These are phyloP conservation scores for Zaprionus taronus DNA, from an alignment of 1,140 invertebrate genomes.

Conservation along the genomic window DNA sequence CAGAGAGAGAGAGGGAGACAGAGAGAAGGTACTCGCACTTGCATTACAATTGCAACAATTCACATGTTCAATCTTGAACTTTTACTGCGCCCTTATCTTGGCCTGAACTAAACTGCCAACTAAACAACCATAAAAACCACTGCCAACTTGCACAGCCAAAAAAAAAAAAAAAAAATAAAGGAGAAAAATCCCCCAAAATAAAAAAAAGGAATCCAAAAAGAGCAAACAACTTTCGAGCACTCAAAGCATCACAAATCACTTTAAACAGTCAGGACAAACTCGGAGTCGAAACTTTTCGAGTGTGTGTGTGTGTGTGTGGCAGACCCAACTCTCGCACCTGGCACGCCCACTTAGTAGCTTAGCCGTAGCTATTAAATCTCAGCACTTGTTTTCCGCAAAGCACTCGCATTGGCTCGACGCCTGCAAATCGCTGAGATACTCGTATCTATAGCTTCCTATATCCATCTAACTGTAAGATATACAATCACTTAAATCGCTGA, in stretches of 20 bases:
- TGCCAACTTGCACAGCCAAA: conserved; percentile 53
- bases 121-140: conserved; percentile 67
- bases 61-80: conserved; percentile 53
- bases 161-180: conserved; percentile 20
- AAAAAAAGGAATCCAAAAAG: conserved; percentile 26
- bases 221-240: conserved; percentile 70
- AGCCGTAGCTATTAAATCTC: conserved; percentile 75
- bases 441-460: conserved; percentile 36
- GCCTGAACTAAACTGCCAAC: conserved; percentile 56
- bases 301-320: conserved; percentile 10
- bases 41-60: conserved; percentile 53
- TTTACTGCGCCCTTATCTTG: conserved; percentile 43
- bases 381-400: conserved; percentile 52
- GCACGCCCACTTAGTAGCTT: conserved; percentile 53
- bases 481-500: conserved; percentile 82
- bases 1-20: not conserved
- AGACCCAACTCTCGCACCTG: conserved; percentile 27
- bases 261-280: conserved; percentile 79
- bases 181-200: conserved; percentile 12
- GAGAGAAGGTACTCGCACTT: conserved; percentile 9
- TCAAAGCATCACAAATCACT: conserved; percentile 78
- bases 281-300: conserved; percentile 23
- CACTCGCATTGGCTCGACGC: not conserved
- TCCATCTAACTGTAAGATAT: conserved; percentile 77
- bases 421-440: too few species aligned